A percentile compares a stretch with the other conserved stretches of the same genome.
Conservation (phyloP, 2,888 invertebrate genomes). For the Luffia ferchaultella region DNA sequence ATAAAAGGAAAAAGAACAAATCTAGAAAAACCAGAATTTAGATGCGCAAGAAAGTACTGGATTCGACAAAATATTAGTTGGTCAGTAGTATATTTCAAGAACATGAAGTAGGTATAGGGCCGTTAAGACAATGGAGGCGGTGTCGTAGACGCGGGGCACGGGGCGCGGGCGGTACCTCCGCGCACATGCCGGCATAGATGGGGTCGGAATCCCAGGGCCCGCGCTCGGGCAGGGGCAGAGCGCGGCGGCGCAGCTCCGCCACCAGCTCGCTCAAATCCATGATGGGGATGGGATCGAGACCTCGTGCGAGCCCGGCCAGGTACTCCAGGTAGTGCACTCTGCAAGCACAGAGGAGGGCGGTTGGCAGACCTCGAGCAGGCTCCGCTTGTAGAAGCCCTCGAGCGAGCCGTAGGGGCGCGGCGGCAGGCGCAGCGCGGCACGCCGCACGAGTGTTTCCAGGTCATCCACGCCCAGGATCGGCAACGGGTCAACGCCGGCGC, state of each 20-base stretch:
- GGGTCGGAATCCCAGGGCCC: constrained; percentile 84
- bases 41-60: too few relatives aligned
- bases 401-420: constrained; percentile 79
- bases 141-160: neutral
- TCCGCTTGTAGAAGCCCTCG: constrained; percentile 70
- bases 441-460: constrained; percentile 80
- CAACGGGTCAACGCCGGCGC: constrained; percentile 78
- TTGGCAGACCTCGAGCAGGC: constrained; percentile 70
- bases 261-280: constrained; percentile 88
- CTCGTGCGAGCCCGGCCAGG: constrained; percentile 87
- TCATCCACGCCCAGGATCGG: constrained; percentile 80
- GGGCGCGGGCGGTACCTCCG: constrained; percentile 72
- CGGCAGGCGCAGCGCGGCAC: constrained; percentile 77
- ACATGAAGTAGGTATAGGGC: too few relatives aligned
- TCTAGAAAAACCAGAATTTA: too few relatives aligned
- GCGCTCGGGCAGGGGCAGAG: constrained; percentile 83
- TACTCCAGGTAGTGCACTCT: constrained; percentile 97
- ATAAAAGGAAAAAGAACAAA: too few relatives aligned
- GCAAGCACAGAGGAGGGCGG: constrained; percentile 34
- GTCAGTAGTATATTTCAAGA: too few relatives aligned
- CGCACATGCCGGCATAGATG: constrained; percentile 84
- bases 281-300: constrained; percentile 89
- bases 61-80: too few relatives aligned
- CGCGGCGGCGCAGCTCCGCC: constrained; percentile 86
- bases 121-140: too few relatives aligned